Evolutionary conservation across 2,888 invertebrate species (phyloP), one percentile per base, ranked within the genome.

Genomic region (Heliconius sara): DNA sequence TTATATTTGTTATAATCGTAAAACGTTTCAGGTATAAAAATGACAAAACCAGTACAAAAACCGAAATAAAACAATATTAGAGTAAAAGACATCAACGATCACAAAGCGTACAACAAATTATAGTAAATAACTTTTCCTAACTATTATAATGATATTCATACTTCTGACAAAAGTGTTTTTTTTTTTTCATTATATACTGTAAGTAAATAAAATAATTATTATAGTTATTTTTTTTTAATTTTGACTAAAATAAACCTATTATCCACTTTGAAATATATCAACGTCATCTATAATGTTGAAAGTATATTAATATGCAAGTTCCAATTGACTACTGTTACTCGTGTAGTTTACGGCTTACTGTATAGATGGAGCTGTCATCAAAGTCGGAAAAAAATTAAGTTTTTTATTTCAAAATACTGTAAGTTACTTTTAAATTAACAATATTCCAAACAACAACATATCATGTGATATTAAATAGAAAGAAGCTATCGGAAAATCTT

Each of bases 1-100:
- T 47, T 13, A 47, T 16, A 47, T 16, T 16, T 47, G 12, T 13
- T 47, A 16, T 13, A 16, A 16, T 47, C 27, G 27, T 27, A 27
- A 27, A 3, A 47, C 5, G 47, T 47, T 13, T 16, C 47, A 47
- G 13, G 0, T 57, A 57, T 57, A 57, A 57, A 22, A 60, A 60
- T 25, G 2, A 47, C 3, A 27, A 25, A 25, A 70, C 16, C 43
- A 13, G 16, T 9, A 70, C 6, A 68, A 43, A 43, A 43, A 43
- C 16, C 12, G 47, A 25, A 43, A n/a, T 39, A 39, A 68, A 39
- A 39, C 2, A 72, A 60, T 16, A 39, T 39, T 57, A 1, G 34
- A 73, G 39, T 9, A 73, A 73, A 73, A 73, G 73, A 73, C 60
- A 60, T 73, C 73, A 73, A 73, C 73, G 73, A 34, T n/a, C 7